Base-by-base conservation (phyloP, 2,797 vertebrate species). In the Steatocranus sp. region DNA sequence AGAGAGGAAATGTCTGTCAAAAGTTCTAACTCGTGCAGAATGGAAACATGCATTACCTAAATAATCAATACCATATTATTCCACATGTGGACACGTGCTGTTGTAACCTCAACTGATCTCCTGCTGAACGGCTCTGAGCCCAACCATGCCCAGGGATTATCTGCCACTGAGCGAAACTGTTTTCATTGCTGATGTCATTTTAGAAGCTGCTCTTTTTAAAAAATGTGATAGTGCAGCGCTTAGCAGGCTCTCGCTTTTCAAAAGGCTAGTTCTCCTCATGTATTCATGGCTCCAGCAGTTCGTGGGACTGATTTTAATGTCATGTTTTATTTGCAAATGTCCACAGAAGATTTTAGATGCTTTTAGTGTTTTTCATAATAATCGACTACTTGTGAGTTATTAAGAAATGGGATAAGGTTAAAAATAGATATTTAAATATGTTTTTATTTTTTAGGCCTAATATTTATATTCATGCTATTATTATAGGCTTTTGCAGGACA, bases 151-250 rank as follows among this genome's bases (percentile, higher is more conserved):
- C 89, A 48, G 76, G 41, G 87, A 74, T 88, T 87, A 81, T 86
- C 77, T 81, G 11, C 12, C 86, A 78, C 79, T 25, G 74, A 83
- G 84, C 54, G 38, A 87, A 86, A 80, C 61, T 87, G 90, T 91
- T 92, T 94, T 93, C 89, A 80, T 78, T 86, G 90, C 87, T 90
- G 89, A 93, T 90, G 91, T 91, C 90, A 91, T 84, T 88, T 87
- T 66, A 50, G 15, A 91, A 88, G 81, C 78, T 78, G 70, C 76
- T 46, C 48, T 77, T 88, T 89, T 87, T 50, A 23, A 18, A 58
- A 58, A 12, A 73, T 74, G 80, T 38, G 73, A 86, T 83, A 75
- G 86, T 27, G 63, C 66, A 70, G 70, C 43, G 76, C 80, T 83
- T 78, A 84, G 63, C 30, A 10, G 15, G 54, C 4, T 25, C 78